Conservation (phyloP, 2,888 invertebrate species). For the Cotesia congregata region DNA sequence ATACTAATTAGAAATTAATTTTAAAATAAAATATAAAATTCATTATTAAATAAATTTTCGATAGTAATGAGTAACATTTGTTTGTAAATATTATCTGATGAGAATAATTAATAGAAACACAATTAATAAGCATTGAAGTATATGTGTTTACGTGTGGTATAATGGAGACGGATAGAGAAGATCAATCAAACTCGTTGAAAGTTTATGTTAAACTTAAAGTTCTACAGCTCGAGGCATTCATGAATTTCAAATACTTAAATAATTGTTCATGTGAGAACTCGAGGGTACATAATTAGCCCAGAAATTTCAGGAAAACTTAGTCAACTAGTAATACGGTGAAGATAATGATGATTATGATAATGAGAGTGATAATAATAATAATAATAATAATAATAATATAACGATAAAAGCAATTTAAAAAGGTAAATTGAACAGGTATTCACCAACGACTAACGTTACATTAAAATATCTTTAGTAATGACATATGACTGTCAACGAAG, state of each 20-base stretch:
- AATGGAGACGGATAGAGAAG: neutral
- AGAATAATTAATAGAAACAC: neutral
- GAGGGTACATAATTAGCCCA: neutral
- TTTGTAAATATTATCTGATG: neutral
- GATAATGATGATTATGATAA: neutral
- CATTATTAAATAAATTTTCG: neutral
- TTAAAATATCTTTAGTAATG: neutral
- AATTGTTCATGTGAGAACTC: neutral
- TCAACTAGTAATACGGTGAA: neutral
- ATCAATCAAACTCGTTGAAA: neutral
- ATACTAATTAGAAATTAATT: too few relatives aligned
- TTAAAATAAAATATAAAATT: neutral
- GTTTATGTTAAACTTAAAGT: neutral
- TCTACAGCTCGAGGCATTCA: neutral
- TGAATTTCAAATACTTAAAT: conserved; percentile 1
- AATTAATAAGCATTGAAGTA: neutral
- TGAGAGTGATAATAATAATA: too few relatives aligned
- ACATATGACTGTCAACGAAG: neutral
- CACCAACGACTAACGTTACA: neutral
- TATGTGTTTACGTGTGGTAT: neutral
- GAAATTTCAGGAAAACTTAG: neutral
- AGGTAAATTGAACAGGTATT: neutral
- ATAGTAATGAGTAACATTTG: neutral
- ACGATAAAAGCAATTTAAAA: neutral
- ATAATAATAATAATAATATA: too few relatives aligned